Percentiles rank a stretch among this genome's conserved stretches.
phyloP scores from a whole-genome alignment of 2,113 vertebrate species.

The Nymphicus hollandicus region DNA sequence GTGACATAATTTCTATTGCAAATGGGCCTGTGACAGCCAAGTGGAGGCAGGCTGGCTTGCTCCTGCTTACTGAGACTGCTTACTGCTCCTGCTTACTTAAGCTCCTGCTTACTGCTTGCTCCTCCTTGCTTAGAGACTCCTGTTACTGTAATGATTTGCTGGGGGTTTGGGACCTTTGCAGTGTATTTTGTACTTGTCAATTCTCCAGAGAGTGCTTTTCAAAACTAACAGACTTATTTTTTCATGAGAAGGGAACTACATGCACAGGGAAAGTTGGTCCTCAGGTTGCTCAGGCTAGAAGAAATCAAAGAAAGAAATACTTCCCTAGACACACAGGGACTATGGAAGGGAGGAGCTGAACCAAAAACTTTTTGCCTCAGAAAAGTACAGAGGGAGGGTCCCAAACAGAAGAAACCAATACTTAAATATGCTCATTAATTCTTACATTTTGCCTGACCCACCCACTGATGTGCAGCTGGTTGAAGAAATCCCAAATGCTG shows the following conservation, averaged over 20 bases:
- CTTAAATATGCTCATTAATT: neutral
- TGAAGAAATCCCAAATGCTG: conserved; percentile 66
- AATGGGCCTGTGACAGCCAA: neutral
- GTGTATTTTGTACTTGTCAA: neutral
- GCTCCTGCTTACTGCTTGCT: neutral
- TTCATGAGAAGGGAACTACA: neutral
- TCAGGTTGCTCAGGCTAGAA: neutral
- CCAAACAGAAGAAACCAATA: neutral
- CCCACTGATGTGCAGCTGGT: conserved; percentile 60
- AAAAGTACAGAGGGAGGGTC: neutral
- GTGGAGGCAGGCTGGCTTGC: neutral
- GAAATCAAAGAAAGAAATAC: neutral
- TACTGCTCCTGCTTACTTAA: neutral
- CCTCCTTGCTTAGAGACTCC: neutral
- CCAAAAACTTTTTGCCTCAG: neutral
- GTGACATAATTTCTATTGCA: neutral
- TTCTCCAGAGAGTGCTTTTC: neutral
- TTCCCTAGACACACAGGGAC: neutral
- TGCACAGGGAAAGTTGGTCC: neutral
- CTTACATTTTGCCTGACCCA: conserved; percentile 63
- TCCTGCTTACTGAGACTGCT: neutral
- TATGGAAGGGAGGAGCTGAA: neutral
- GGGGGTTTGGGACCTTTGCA: neutral
- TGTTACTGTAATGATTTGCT: neutral
- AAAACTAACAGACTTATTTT: neutral